Percentiles rank a stretch among this genome's conserved stretches.
Evolutionary conservation across 2,888 invertebrate genomes (phyloP).

Genomic region (Erebia ligea): DNA sequence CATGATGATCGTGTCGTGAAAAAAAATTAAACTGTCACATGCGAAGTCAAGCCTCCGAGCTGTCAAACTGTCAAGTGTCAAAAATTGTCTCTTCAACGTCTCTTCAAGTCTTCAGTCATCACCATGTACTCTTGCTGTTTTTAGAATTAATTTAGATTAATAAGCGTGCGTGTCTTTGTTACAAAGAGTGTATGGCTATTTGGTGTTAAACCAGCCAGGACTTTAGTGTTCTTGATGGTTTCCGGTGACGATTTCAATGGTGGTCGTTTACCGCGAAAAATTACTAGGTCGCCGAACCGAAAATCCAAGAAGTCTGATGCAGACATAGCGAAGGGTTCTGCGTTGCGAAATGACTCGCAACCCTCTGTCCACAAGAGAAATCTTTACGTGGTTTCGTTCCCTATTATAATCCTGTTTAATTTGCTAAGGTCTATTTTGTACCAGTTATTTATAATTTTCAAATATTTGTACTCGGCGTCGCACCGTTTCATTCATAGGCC

Average conservation of each 20-base stretch:
- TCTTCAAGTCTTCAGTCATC: constrained; percentile 44
- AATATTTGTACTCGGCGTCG: constrained; percentile 92
- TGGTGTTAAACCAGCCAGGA: constrained; percentile 67
- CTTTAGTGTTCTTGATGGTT: constrained; percentile 81
- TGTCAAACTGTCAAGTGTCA: constrained; percentile 39
- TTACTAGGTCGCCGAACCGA: constrained; percentile 86
- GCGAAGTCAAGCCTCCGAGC: constrained; percentile 21
- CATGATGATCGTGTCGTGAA: too few species aligned
- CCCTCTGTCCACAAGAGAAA: constrained; percentile 94
- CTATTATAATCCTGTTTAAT: constrained; percentile 93
- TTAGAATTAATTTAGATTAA: constrained; percentile 63
- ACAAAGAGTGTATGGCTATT: constrained; percentile 67
- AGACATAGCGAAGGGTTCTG: constrained; percentile 84
- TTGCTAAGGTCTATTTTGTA: constrained; percentile 91
- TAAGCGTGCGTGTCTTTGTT: constrained; percentile 63
- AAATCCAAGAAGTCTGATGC: constrained; percentile 85
- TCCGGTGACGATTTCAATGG: constrained; percentile 84
- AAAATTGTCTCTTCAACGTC: constrained; percentile 46
- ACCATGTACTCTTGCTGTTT: constrained; percentile 55
- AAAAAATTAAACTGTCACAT: constrained; percentile 24
- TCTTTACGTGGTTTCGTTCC: constrained; percentile 94
- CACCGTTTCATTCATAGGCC: constrained; percentile 88
- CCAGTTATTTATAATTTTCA: constrained; percentile 93
- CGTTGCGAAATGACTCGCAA: constrained; percentile 84
- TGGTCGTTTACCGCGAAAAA: constrained; percentile 86